Percentiles rank a stretch among this genome's conserved stretches.
phyloP scores from a whole-genome alignment of 1,140 invertebrate species.

The Thaumetopoea pityocampa region DNA sequence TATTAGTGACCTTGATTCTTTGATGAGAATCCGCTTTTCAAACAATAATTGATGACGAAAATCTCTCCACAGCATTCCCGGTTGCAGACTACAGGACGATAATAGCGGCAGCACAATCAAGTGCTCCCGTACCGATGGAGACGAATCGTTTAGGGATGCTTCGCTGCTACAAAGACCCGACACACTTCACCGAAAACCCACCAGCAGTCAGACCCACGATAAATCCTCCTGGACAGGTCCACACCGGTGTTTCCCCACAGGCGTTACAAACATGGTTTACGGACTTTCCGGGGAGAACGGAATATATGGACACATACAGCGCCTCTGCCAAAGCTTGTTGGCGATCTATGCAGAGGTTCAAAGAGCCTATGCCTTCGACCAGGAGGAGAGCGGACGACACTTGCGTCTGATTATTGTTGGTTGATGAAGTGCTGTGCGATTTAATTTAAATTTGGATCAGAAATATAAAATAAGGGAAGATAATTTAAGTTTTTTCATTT shows the following conservation, averaged over 20 bases:
- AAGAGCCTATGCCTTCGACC: slow-evolving; percentile 77
- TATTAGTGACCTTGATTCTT: no score
- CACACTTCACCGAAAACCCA: slow-evolving; percentile 49
- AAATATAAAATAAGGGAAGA: slow-evolving; percentile 44
- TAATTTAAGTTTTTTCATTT: slow-evolving; percentile 31
- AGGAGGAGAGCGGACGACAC: slow-evolving; percentile 72
- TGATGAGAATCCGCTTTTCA: no score
- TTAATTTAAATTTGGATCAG: slow-evolving; percentile 13
- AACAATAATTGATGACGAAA: slow-evolving; percentile 1
- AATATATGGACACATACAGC: slow-evolving; percentile 78
- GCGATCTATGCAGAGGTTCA: slow-evolving; percentile 77
- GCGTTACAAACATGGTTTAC: slow-evolving; percentile 70
- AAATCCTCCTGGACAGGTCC: slow-evolving; percentile 41
- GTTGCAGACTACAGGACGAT: slow-evolving; percentile 52
- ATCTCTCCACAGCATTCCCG: slow-evolving; percentile 44
- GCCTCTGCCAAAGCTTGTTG: slow-evolving; percentile 76
- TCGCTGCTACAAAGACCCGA: slow-evolving; percentile 60
- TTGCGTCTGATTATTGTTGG: slow-evolving; percentile 40
- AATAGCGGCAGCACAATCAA: slow-evolving; percentile 55
- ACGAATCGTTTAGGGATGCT: slow-evolving; percentile 49
- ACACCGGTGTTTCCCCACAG: slow-evolving; percentile 56
- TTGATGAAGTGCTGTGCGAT: slow-evolving; percentile 4
- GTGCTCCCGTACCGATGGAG: slow-evolving; percentile 54
- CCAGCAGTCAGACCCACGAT: slow-evolving; percentile 51
- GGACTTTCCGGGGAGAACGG: slow-evolving; percentile 74